Conservation (phyloP, 2,113 vertebrate genomes). For the Caranx melampygus region DNA sequence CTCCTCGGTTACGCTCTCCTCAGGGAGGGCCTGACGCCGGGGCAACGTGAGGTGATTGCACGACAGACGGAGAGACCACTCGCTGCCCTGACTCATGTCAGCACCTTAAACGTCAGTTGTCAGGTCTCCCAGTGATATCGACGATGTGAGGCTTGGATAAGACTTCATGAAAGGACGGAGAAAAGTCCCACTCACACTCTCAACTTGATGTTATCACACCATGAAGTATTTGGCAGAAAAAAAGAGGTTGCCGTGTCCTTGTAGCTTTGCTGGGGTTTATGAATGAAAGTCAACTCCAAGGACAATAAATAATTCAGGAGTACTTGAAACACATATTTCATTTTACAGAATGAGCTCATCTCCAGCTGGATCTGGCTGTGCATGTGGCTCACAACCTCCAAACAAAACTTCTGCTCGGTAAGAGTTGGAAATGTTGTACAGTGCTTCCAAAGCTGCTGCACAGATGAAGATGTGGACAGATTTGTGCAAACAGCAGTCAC, state of each 20-base stretch:
- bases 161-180: constrained; percentile 6
- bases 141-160: neutral
- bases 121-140: neutral
- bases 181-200: neutral
- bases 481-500: constrained; percentile 18
- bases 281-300: constrained; percentile 36
- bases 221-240: constrained; percentile 38
- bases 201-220: constrained; percentile 36
- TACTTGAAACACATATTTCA: neutral
- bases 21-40: constrained; percentile 47
- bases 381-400: neutral
- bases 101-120: neutral
- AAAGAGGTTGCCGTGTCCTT: constrained; percentile 29
- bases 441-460: neutral
- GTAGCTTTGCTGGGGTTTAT: neutral
- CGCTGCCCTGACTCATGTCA: constrained; percentile 20
- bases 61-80: constrained; percentile 28
- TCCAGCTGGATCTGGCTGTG: neutral
- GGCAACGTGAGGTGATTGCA: constrained; percentile 36
- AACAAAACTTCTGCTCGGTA: neutral
- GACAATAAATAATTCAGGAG: constrained; percentile 43
- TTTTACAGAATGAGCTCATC: neutral
- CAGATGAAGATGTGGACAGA: constrained; percentile 1
- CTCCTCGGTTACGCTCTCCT: constrained; percentile 45
- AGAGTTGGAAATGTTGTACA: neutral